Evolutionary conservation across 2,888 invertebrate genomes (phyloP).

Genomic region (Clistopyga incitator): DNA sequence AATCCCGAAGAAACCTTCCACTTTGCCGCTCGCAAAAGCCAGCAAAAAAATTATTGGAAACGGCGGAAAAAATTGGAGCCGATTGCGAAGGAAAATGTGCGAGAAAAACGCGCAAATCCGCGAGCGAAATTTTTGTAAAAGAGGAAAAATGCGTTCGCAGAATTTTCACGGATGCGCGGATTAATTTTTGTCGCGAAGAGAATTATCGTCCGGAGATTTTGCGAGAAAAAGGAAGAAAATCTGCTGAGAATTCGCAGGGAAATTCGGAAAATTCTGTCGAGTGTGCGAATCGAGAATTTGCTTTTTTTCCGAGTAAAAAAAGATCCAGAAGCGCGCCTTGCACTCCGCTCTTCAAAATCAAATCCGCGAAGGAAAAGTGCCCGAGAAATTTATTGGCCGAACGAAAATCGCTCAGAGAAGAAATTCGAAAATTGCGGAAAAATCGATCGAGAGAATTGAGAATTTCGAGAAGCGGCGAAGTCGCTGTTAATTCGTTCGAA

Average conservation of each 20-base stretch:
- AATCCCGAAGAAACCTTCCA: not conserved
- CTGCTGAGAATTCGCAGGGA: not conserved
- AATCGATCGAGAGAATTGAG: conserved; percentile 18
- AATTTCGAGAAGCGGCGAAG: conserved; percentile 57
- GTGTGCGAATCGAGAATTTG: not conserved
- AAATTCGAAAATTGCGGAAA: conserved; percentile 26
- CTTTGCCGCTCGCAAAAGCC: not conserved
- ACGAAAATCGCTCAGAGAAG: conserved; percentile 18
- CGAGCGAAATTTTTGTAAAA: conserved; percentile 4
- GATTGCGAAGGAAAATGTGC: not conserved
- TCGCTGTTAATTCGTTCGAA: conserved; percentile 35
- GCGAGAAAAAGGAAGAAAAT: not conserved
- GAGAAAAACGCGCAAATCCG: conserved; percentile 14
- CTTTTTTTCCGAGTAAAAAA: conserved; percentile 15
- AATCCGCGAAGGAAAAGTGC: conserved; percentile 59
- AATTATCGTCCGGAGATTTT: not conserved
- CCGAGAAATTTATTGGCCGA: conserved; percentile 47
- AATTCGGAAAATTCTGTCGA: not conserved
- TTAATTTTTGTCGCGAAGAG: not conserved
- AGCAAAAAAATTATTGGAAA: not conserved
- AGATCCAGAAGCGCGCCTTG: conserved; percentile 65
- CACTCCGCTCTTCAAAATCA: conserved; percentile 59
- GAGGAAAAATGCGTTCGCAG: not conserved
- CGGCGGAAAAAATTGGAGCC: not conserved
- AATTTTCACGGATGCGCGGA: not conserved